Percentiles rank a stretch among this genome's conserved stretches.
Conservation (phyloP, 2,888 invertebrate species). For the Pegoplata infirma region DNA sequence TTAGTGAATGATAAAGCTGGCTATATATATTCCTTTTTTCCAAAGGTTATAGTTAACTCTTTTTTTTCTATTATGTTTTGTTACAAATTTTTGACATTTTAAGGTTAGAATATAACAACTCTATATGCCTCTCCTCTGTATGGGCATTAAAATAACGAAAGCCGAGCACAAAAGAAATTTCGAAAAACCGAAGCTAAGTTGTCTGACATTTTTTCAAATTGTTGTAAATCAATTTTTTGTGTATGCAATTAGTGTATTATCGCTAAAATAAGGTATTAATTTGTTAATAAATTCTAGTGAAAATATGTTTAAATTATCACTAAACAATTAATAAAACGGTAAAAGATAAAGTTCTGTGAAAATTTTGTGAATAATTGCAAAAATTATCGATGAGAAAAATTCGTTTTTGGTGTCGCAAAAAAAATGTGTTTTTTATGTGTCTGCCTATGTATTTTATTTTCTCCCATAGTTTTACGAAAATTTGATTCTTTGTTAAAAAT, state of each 20-base stretch:
- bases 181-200: slow-evolving; percentile 71
- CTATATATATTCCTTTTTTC: not conserved
- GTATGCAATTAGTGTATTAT: slow-evolving; percentile 73
- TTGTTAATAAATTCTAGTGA: slow-evolving; percentile 18
- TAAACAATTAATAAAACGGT: not conserved
- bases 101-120: slow-evolving; percentile 43
- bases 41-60: not conserved
- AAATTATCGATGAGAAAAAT: slow-evolving; percentile 12
- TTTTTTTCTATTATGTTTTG: not conserved
- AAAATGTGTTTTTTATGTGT: slow-evolving; percentile 53
- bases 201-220: slow-evolving; percentile 58
- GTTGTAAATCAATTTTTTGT: slow-evolving; percentile 77
- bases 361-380: slow-evolving; percentile 6
- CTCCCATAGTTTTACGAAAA: slow-evolving; percentile 10
- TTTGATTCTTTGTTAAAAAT: not conserved
- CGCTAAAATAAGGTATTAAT: slow-evolving; percentile 69
- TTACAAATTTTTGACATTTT: slow-evolving; percentile 38
- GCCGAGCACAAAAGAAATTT: slow-evolving; percentile 70
- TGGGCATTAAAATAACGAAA: slow-evolving; percentile 62
- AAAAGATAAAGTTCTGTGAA: not conserved
- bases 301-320: not conserved
- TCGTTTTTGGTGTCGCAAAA: slow-evolving; percentile 21
- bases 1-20: not conserved
- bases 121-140: not conserved
- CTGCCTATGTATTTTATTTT: slow-evolving; percentile 23